Conservation (phyloP, 2,888 invertebrate genomes). For the Cremastobaeus sp. region DNA sequence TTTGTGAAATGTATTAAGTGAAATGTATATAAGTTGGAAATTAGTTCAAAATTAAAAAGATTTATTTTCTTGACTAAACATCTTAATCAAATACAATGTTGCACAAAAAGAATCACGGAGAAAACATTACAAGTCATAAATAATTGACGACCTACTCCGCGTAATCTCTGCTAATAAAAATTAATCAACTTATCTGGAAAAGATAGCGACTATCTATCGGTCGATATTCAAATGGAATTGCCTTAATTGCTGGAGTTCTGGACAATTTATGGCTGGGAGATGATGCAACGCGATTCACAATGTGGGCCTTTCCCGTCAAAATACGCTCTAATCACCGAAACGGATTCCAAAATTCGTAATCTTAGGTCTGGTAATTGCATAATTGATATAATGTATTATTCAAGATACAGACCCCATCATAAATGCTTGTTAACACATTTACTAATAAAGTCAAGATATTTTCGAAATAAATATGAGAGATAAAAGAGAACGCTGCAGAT, state of each 20-base stretch:
- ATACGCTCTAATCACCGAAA: constrained; percentile 13
- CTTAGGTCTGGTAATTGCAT: constrained; percentile 30
- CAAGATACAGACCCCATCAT: constrained; percentile 4
- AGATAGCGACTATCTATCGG: constrained; percentile 16
- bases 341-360: constrained; percentile 9
- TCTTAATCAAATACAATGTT: too few relatives aligned
- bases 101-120: too few relatives aligned
- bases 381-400: constrained; percentile 36
- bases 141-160: constrained; percentile 2
- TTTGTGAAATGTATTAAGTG: too few relatives aligned
- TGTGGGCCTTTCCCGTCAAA: background rate
- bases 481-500: constrained; percentile 6
- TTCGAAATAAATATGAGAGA: constrained; percentile 32
- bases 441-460: constrained; percentile 21
- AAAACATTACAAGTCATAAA: constrained; percentile 9
- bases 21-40: too few relatives aligned
- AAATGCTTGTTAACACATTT: constrained; percentile 40
- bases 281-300: background rate
- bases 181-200: constrained; percentile 20
- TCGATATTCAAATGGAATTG: constrained; percentile 26
- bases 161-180: constrained; percentile 27
- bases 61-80: too few relatives aligned
- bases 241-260: constrained; percentile 13
- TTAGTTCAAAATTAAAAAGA: too few relatives aligned
- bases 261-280: constrained; percentile 15